Evolutionary conservation across 2,797 vertebrate species (phyloP), one percentile per base, ranked within the genome.

Genomic region (Gallirallus australis): DNA sequence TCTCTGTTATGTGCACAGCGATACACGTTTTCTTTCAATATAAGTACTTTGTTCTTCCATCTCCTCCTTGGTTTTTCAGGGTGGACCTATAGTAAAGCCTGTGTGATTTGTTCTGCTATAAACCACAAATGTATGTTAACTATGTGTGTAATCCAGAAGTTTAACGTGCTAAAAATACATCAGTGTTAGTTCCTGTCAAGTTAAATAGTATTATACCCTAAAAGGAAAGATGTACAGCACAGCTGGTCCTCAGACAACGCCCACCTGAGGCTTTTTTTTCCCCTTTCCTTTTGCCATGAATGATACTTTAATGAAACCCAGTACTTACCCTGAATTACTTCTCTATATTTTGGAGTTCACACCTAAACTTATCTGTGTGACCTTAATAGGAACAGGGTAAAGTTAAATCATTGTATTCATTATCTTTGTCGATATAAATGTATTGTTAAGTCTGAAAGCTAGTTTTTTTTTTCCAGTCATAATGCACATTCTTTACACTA

Each of bases 101-200:
- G 20, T 69, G 30, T 57, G 66, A 77, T 24, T 93, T 88, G n/a
- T 95, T 85, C 89, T 77, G 50, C 75, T 83, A 16, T 42, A 64
- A 45, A 69, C 57, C 20, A 64, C 9, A 20, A 94, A 91, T 87
- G 25, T 96, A 92, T 94, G 82, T 92, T 94, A 95, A 81, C 69
- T 90, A 94, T 95, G 89, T 39, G 11, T 94, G 80, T 77, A 87
- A 93, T 94, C 75, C 63, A 86, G 81, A 95, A 88, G 66, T 92
- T 91, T 90, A 66, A 80, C 37, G 12, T 92, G 93, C 96, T 97
- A 96, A 96, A 96, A 97, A 97, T 96, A 95, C 13, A 60, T 94
- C 82, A 70, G 5, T 89, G 25, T 83, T 90, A 68, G 79, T 91
- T 95, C 76, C 53, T 94, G 86, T 94, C 83, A 86, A 81, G 91